Evolutionary conservation across 1,140 invertebrate genomes (phyloP).

Genomic region (Pissodes strobi): DNA sequence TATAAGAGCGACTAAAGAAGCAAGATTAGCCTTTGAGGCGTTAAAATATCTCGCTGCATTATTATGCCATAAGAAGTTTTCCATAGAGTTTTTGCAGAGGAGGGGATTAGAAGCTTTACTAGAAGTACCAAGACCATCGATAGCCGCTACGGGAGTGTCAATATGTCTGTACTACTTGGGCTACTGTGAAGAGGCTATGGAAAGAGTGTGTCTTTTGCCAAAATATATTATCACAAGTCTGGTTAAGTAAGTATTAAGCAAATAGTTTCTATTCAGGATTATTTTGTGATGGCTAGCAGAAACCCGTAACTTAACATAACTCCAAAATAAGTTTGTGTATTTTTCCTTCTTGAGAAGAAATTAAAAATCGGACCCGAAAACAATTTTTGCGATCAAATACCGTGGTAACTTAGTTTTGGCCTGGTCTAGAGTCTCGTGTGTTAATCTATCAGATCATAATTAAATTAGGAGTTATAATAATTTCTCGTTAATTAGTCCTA

Average conservation of each 20-base stretch:
- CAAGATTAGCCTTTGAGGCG: conserved; percentile 92
- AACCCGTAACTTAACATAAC: too few species aligned
- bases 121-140: conserved; percentile 87
- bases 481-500: too few species aligned
- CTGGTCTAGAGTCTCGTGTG: too few species aligned
- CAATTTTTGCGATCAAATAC: too few species aligned
- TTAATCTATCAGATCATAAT: too few species aligned
- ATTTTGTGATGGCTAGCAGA: too few species aligned
- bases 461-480: too few species aligned
- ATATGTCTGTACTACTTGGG: conserved; percentile 96
- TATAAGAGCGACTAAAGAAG: conserved; percentile 83
- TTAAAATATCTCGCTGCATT: conserved; percentile 90
- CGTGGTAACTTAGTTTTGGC: too few species aligned
- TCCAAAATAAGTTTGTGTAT: too few species aligned
- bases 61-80: conserved; percentile 97
- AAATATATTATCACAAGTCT: conserved; percentile 77
- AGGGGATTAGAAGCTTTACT: conserved; percentile 84
- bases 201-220: conserved; percentile 86
- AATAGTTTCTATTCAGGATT: too few species aligned
- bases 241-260: conserved; percentile 74
- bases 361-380: too few species aligned
- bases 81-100: conserved; percentile 88
- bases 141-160: conserved; percentile 94
- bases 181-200: conserved; percentile 97
- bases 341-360: too few species aligned